Base-by-base conservation (phyloP, 2,888 invertebrate species). In the Anthoptus insignis region DNA sequence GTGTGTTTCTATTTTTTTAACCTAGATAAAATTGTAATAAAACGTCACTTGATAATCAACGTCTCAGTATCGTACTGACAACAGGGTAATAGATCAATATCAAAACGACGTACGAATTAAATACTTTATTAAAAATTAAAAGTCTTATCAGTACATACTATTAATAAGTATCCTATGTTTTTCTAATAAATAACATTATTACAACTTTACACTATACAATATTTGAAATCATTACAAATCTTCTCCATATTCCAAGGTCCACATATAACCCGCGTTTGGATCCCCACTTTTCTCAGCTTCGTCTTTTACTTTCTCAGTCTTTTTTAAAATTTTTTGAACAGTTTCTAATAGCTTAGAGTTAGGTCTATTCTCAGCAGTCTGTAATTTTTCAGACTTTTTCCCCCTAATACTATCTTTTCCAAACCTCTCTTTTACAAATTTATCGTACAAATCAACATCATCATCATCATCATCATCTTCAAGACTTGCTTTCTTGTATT, bases 171-270 rank as follows among this genome's bases (percentile, higher is more conserved):
- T 11, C 9, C 42, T 56, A 56, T 39, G 9, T 29, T n/a, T n/a
- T 47, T 32, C 58, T 34, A 34, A 59, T 59, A 59, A 59, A 59
- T 59, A 49, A 59, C 22, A 59, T 32, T 24, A 21, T 59, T 50
- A 58, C 8, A 16, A 22, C 29, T 47, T 42, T 42, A 56, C 53
- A 54, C 53, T 54, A 37, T 37, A 54, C 47, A 39, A 7, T 34
- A 6, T 16, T 56, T 22, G 39, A 16, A 22, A 58, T 61, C 59
- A 58, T 74, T 85, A 86, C 58, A 84, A 66, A 14, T 93, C 93
- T 76, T 90, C 87, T 59, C 87, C 89, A 77, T 94, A 94, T 79
- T 94, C 93, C 42, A 94, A 79, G 13, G 92, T 90, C 94, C 94
- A 94, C 81, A 89, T 87, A 70, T 94, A 94, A 34, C 87, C 90